Evolutionary conservation across 2,113 vertebrate genomes (phyloP).

Genomic region (Etheostoma spectabile): DNA sequence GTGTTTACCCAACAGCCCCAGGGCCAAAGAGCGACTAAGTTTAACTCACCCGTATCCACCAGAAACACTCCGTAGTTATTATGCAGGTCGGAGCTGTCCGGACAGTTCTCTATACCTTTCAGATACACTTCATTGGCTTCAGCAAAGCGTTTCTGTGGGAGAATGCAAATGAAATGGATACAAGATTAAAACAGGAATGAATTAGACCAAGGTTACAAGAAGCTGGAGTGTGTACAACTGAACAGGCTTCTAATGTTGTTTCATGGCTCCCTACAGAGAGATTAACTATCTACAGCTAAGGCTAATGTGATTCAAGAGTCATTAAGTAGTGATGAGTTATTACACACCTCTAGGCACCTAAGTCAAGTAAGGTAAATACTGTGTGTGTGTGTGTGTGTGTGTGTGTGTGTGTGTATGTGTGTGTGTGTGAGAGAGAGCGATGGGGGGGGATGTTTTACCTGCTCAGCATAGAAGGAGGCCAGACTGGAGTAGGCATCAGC

Average conservation of each 20-base stretch:
- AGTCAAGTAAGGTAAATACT: neutral
- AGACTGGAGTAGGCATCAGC: constrained; percentile 96
- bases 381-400: neutral
- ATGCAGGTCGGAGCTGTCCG: constrained; percentile 94
- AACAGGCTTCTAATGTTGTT: neutral
- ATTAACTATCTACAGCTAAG: neutral
- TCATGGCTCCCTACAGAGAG: neutral
- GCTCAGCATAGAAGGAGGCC: constrained; percentile 92
- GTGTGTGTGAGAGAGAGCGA: no score
- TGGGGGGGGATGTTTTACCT: constrained; percentile 81
- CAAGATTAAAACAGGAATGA: neutral
- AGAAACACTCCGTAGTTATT: constrained; percentile 98
- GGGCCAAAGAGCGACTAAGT: neutral
- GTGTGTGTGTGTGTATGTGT: neutral
- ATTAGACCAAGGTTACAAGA: neutral
- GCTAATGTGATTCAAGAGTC: neutral
- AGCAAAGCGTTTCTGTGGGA: constrained; percentile 86
- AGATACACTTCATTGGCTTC: constrained; percentile 92
- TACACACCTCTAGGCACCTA: neutral
- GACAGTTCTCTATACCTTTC: constrained; percentile 92
- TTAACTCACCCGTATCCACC: constrained; percentile 91
- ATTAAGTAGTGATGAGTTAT: neutral
- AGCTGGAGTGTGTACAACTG: neutral
- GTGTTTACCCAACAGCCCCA: neutral
- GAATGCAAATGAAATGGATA: constrained; percentile 2